Evolutionary conservation across 2,113 vertebrate species (phyloP).

Genomic region (Nycticryphes semicollaris): DNA sequence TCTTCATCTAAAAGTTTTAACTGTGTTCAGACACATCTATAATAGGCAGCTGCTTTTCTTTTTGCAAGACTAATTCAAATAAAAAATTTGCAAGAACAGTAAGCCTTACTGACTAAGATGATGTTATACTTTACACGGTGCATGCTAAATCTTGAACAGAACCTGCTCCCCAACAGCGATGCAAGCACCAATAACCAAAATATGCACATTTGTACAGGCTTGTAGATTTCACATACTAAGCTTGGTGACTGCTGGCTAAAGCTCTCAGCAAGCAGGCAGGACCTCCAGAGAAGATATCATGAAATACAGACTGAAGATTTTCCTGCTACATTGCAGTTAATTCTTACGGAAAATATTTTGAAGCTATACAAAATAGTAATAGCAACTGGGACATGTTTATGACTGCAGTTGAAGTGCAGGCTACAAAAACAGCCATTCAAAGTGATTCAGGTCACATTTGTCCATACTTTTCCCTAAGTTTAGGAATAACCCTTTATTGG

Average conservation of each 20-base stretch:
- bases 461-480: background rate
- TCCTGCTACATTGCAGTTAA: background rate
- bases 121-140: background rate
- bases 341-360: background rate
- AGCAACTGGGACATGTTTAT: background rate
- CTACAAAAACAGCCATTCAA: background rate
- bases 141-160: background rate
- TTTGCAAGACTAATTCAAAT: background rate
- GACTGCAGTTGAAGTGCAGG: background rate
- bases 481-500: background rate
- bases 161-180: background rate
- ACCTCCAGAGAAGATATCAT: background rate
- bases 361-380: background rate
- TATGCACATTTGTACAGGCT: background rate
- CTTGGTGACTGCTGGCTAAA: background rate
- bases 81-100: background rate
- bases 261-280: background rate
- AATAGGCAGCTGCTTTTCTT: background rate
- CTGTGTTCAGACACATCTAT: background rate
- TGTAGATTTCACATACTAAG: background rate
- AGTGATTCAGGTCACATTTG: background rate
- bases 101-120: background rate
- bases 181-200: background rate
- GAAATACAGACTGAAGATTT: background rate
- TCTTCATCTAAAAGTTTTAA: background rate